These are phyloP conservation scores for Dissostichus mawsoni DNA, from an alignment of 2,113 vertebrate species.

Conservation along the genomic window DNA sequence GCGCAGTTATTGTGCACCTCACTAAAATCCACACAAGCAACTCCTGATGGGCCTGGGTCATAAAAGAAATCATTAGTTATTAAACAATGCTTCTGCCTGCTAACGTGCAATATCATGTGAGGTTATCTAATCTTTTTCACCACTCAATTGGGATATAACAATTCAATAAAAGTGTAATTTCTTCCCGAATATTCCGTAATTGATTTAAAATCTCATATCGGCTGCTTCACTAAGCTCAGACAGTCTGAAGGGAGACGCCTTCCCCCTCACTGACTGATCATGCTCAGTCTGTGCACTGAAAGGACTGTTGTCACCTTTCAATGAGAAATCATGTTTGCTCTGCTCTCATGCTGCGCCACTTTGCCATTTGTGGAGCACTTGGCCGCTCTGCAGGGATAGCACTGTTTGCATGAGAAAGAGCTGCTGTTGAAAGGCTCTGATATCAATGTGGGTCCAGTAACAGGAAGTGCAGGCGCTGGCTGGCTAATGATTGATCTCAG, in stretches of 20 bases:
- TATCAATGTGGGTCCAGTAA: no score
- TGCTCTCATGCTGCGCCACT: neutral
- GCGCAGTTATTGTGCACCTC: neutral
- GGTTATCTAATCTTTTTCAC: neutral
- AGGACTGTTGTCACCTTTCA: constrained; percentile 16
- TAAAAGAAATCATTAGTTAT: no score
- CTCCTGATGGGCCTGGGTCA: neutral
- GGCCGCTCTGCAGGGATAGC: neutral
- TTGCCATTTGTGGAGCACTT: no score
- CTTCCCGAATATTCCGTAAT: neutral
- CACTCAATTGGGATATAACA: neutral
- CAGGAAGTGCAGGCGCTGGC: neutral
- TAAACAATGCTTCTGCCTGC: neutral
- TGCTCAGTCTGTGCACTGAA: neutral
- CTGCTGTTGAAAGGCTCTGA: neutral
- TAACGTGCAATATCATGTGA: neutral
- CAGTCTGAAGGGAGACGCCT: neutral
- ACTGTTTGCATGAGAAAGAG: constrained; percentile 4
- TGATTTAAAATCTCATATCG: neutral
- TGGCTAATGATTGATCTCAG: neutral
- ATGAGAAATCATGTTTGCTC: constrained; percentile 38
- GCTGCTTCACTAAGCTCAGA: neutral
- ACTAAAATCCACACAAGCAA: neutral
- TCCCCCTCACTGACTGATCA: constrained; percentile 12
- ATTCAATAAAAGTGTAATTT: neutral